Base-by-base conservation (phyloP, 2,113 vertebrate species). In the Aramus guarauna region DNA sequence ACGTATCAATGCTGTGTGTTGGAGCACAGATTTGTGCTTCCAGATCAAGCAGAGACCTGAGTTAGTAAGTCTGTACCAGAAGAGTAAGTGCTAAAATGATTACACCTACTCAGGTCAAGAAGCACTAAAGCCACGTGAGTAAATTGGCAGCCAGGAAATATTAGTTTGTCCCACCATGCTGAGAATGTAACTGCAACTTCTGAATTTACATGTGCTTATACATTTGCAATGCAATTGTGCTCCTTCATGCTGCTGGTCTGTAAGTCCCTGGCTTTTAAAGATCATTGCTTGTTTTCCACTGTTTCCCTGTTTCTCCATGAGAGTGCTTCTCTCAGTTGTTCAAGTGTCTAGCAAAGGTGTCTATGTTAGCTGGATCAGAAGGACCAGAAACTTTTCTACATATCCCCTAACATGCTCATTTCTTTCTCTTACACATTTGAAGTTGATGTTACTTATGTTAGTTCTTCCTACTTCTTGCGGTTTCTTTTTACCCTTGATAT, bases 1-100 rank as follows among this genome's bases (percentile, higher is more conserved):
- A 62, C 14, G 1, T 24, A 43, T 8, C n/a, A 22, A 2, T 37
- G 6, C 13, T 48, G 11, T 75, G 9, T 1, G 0, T 12, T 71
- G 34, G 55, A 64, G 6, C n/a, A 41, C 15, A 69, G 7, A 8
- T 76, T 71, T 53, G 2, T 68, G 22, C 58, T 87, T 80, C 9
- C 15, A 74, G 45, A 41, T 60, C 1, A 6, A 81, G 69, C 13
- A 63, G 59, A 68, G n/a, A 37, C 17, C 19, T 52, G 17, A 37
- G 21, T 69, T 43, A 60, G 9, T 55, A 76, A 55, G 12, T 17
- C 23, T 29, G 8, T 27, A 26, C 34, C 11, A 37, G 84, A 71
- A 79, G n/a, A 82, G 6, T 12, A 32, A 56, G 22, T 11, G 23
- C 62, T 88, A 0, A 79, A 52, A 41, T 39, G 13, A 82, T 45